Conservation (phyloP, 1,140 invertebrate genomes). For the Diorhabda carinulata region DNA sequence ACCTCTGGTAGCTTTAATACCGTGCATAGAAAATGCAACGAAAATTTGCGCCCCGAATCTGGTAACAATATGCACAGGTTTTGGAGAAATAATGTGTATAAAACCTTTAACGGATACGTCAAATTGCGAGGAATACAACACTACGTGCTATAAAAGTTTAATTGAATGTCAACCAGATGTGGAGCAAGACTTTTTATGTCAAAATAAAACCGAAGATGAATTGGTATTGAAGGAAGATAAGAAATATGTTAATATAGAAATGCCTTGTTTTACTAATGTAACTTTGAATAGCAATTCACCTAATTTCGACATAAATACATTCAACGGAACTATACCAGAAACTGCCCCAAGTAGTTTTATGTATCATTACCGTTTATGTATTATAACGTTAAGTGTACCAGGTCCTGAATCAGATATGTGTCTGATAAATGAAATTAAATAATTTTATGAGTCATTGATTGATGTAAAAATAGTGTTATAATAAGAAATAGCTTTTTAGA, state of each 20-base stretch:
- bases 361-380: constrained; percentile 28
- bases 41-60: constrained; percentile 23
- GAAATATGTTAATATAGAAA: neutral
- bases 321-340: constrained; percentile 27
- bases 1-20: constrained; percentile 22
- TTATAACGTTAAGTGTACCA: constrained; percentile 25
- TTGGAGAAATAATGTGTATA: constrained; percentile 31
- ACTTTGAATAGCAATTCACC: constrained; percentile 27
- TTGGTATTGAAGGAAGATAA: neutral
- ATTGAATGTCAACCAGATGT: constrained; percentile 20
- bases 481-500: too few species aligned
- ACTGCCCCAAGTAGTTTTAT: constrained; percentile 25
- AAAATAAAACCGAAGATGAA: constrained; percentile 26
- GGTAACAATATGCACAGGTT: constrained; percentile 24
- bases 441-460: too few species aligned
- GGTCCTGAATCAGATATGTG: constrained; percentile 29
- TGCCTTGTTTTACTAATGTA: constrained; percentile 30
- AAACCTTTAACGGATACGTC: constrained; percentile 1
- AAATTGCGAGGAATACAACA: constrained; percentile 23
- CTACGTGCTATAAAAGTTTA: constrained; percentile 21
- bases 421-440: neutral
- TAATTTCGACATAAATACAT: constrained; percentile 26
- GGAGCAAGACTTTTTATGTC: constrained; percentile 21
- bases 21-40: constrained; percentile 24
- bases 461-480: too few species aligned